Percentiles rank a stretch among this genome's conserved stretches.
phyloP scores from a whole-genome alignment of 2,797 vertebrate genomes.

The Setipinna tenuifilis region DNA sequence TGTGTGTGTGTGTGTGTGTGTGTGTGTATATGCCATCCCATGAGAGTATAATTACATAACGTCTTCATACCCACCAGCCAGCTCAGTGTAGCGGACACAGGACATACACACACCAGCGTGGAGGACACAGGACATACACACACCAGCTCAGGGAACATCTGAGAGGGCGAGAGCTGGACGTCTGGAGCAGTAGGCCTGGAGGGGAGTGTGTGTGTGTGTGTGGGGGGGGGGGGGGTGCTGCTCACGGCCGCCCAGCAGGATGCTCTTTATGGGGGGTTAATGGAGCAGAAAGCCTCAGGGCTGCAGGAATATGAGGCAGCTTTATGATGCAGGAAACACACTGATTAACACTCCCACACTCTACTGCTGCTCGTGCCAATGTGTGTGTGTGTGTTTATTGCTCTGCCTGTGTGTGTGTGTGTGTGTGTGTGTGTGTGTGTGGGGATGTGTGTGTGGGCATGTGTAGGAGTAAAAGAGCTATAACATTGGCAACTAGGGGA shows the following conservation, averaged over 20 bases:
- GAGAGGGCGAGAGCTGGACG: not conserved
- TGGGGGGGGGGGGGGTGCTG: not conserved
- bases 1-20: too few species aligned
- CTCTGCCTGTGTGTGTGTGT: not conserved
- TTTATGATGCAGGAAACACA: not conserved
- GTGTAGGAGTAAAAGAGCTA: not conserved
- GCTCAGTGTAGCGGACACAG: too few species aligned
- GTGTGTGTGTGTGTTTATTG: not conserved
- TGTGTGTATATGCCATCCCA: too few species aligned
- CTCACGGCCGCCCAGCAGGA: not conserved
- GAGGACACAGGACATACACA: too few species aligned
- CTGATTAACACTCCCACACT: conserved; percentile 1
- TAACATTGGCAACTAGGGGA: too few species aligned
- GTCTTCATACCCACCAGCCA: too few species aligned
- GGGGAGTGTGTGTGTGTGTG: not conserved
- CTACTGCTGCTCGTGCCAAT: not conserved
- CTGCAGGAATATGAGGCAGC: not conserved
- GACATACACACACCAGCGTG: too few species aligned
- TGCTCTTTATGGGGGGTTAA: conserved; percentile 2
- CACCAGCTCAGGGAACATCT: not conserved
- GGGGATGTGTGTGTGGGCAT: not conserved
- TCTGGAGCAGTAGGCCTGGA: not conserved
- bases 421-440: not conserved
- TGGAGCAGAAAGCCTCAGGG: not conserved
- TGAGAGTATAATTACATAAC: too few species aligned